Base-by-base conservation (phyloP, 2,797 vertebrate genomes). In the Sebastes vulpes region DNA sequence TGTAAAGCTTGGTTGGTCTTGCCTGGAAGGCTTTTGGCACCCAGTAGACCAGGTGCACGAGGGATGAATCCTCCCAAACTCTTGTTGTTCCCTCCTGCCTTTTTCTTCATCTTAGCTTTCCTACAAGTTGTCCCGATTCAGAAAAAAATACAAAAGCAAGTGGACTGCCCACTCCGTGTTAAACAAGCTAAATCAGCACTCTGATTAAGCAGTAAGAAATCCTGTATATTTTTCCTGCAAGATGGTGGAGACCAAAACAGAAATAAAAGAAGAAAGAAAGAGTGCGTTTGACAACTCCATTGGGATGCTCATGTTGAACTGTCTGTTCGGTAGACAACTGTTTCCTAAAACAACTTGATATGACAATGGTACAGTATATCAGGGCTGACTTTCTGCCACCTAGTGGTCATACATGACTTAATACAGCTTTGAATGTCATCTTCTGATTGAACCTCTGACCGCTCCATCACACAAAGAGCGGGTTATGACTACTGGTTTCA, bases 221-320 rank as follows among this genome's bases (percentile, higher is more conserved):
- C 2, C 12, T 4, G 6, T 16, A 31, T 20, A 26, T 38, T 28
- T 32, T 21, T 58, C 29, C 42, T n/a, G 54, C 2, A 1, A 64
- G 5, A 35, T 68, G 48, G 48, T 42, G 63, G 48, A 54, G 23
- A 74, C 58, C 28, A 38, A 57, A 81, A 65, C 54, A 46, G 60
- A 14, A 42, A 28, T 21, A 57, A 23, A 64, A 50, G 26, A 31
- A n/a, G 46, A 48, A 16, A 6, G 6, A 42, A 42, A 38, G 35
- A 38, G n/a, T 10, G 48, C 54, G 3, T 57, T 57, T 57, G 14
- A 26, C 7, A 25, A 18, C 25, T 29, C 12, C 14, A 31, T 20
- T 38, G 3, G 21, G 38, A 67, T 54, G 16, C 25, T 61, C 32
- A 53, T 16, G n/a, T 53, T 53, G 18, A n/a, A 18, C 16, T 18